Conservation (phyloP, 2,113 vertebrate genomes). For the Chlorodrepanis virens region DNA sequence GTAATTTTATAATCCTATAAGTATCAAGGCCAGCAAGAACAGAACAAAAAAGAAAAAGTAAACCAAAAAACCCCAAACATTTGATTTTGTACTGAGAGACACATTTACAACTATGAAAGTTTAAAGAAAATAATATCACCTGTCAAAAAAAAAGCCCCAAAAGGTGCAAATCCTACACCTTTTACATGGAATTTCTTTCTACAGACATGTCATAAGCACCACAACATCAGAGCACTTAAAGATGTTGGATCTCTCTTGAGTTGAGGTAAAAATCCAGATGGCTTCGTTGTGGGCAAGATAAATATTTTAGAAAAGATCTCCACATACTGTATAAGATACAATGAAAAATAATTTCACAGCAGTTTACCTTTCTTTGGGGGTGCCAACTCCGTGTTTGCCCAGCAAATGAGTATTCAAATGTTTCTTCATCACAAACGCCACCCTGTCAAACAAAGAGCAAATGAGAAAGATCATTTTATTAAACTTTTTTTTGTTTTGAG, state of each 20-base stretch:
- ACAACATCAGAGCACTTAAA: not conserved
- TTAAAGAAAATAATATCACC: not conserved
- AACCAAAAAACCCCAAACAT: fast-evolving
- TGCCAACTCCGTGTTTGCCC: conserved; percentile 95
- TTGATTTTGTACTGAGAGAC: not conserved
- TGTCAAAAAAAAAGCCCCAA: not conserved
- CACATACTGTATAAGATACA: not conserved
- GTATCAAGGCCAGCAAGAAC: not conserved
- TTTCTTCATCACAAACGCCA: conserved; percentile 99
- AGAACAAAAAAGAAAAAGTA: no score
- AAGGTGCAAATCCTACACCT: not conserved
- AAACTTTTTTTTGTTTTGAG: not conserved
- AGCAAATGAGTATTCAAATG: conserved; percentile 95
- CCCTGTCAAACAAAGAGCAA: conserved; percentile 76
- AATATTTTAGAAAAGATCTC: not conserved
- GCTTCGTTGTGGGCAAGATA: not conserved
- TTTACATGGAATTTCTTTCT: not conserved
- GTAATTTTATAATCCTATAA: not conserved
- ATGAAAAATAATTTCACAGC: not conserved
- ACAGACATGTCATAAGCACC: not conserved
- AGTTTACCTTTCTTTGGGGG: conserved; percentile 94
- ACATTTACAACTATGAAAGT: not conserved
- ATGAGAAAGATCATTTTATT: not conserved
- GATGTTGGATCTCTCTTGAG: not conserved
- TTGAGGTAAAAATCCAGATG: not conserved